Conservation (phyloP, 2,888 invertebrate species). For the Dusona sp. region DNA sequence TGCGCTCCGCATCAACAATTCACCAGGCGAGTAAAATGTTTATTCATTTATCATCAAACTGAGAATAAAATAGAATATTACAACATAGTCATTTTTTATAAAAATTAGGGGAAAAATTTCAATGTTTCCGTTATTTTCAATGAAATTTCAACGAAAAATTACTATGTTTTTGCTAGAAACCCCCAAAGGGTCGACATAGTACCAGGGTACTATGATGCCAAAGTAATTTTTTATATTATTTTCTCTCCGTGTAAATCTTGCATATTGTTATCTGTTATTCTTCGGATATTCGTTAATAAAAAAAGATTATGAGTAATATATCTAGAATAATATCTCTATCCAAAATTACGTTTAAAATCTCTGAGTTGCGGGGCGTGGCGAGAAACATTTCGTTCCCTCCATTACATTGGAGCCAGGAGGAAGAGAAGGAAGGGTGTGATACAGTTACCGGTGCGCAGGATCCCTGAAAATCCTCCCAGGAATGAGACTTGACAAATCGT, state of each 20-base stretch:
- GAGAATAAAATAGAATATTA: too few relatives aligned
- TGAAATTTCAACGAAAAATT: too few relatives aligned
- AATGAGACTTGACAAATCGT: slow-evolving; percentile 68
- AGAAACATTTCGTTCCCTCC: slow-evolving; percentile 52
- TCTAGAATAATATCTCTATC: slow-evolving; percentile 38
- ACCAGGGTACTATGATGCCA: too few relatives aligned
- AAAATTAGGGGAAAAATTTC: too few relatives aligned
- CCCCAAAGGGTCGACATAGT: too few relatives aligned
- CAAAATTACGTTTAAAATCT: slow-evolving; percentile 34
- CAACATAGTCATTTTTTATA: too few relatives aligned
- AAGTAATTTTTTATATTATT: too few relatives aligned
- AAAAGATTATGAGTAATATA: slow-evolving; percentile 5
- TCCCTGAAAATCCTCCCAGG: slow-evolving; percentile 41
- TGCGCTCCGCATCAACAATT: too few relatives aligned
- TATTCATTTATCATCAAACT: too few relatives aligned
- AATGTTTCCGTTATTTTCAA: too few relatives aligned
- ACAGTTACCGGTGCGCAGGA: slow-evolving; percentile 25
- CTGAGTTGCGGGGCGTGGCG: slow-evolving; percentile 12
- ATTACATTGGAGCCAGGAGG: slow-evolving; percentile 27
- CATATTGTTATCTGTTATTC: neutral
- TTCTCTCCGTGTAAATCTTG: neutral
- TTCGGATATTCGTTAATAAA: neutral
- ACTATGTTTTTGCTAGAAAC: too few relatives aligned
- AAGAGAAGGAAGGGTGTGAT: slow-evolving; percentile 10
- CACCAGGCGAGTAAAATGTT: too few relatives aligned